Base-by-base conservation (phyloP, 2,797 vertebrate species). In the Microchirus variegatus region DNA sequence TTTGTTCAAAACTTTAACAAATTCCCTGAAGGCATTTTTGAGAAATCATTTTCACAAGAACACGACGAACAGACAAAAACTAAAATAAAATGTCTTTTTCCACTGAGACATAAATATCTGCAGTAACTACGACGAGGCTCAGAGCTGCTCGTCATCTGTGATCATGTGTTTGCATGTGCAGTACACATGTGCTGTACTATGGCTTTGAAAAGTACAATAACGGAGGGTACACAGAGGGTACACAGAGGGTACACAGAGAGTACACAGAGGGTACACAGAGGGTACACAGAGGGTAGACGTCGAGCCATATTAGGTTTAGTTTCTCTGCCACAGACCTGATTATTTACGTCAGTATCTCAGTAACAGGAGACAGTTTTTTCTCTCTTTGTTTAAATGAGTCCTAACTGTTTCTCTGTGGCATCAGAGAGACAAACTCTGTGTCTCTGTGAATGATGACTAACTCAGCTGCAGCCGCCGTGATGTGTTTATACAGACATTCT, bases 401-500 rank as follows among this genome's bases (percentile, higher is more conserved):
- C 50, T 63, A 74, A 61, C 54, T 31, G 69, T 75, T 77, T 59
- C 70, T n/a, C 64, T 56, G 82, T 68, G 75, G 77, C 79, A 85
- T 11, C 0, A 19, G 16, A 59, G 37, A 51, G 61, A 68, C 82
- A 73, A 15, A 9, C n/a, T n/a, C n/a, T n/a, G n/a, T n/a, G n/a
- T n/a, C n/a, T n/a, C n/a, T n/a, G n/a, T 79, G 82, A 89, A 48
- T 84, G 77, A 87, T 59, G 73, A 81, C 70, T 58, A 74, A 61
- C 56, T 88, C 77, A 85, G 81, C 77, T 78, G 77, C 62, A 77
- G 78, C 63, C 38, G 75, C 7, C n/a, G 15, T 64, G 57, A 42
- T 88, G 79, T 87, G 79, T 87, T 90, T 89, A 80, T 59, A 55
- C 67, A 78, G 83, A 75, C 81, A n/a, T 71, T 84, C 63, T 80